phyloP scores from a whole-genome alignment of 2,888 invertebrate genomes.

The Zaprionus obscuricornis region DNA sequence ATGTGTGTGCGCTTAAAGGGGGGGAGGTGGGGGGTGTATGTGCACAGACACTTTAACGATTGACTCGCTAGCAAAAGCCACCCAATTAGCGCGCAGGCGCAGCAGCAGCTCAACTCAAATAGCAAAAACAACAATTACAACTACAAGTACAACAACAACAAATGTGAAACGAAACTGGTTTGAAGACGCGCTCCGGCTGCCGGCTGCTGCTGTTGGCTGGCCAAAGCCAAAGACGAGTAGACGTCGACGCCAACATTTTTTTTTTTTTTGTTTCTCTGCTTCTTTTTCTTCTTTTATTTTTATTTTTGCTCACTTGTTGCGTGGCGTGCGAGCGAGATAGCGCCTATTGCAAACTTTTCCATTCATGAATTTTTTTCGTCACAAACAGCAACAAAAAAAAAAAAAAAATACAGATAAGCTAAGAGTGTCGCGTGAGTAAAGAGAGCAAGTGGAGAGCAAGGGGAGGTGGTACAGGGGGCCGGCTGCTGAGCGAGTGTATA shows the following conservation, averaged over 20 bases:
- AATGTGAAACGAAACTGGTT: conserved; percentile 58
- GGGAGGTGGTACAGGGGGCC: not conserved
- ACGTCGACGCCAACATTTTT: not conserved
- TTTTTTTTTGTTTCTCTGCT: too few species aligned
- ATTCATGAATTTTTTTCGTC: conserved; percentile 64
- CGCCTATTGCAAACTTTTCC: conserved; percentile 72
- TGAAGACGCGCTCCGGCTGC: conserved; percentile 45
- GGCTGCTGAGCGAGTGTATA: too few species aligned
- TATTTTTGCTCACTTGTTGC: conserved; percentile 57
- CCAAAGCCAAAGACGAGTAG: conserved; percentile 14
- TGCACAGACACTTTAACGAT: conserved; percentile 27
- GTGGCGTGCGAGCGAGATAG: conserved; percentile 54
- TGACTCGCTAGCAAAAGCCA: conserved; percentile 43
- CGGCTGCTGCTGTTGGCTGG: too few species aligned
- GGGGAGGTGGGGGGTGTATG: not conserved
- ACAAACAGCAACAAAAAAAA: too few species aligned
- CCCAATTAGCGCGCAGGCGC: conserved; percentile 72
- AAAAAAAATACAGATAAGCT: too few species aligned
- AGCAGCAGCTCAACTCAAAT: conserved; percentile 23
- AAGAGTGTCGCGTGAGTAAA: too few species aligned
- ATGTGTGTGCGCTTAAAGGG: too few species aligned
- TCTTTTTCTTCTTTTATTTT: too few species aligned
- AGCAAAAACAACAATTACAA: conserved; percentile 29
- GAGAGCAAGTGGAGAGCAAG: not conserved
- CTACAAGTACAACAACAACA: conserved; percentile 21